Base-by-base conservation (phyloP, 2,797 vertebrate species). In the Hypotaenidia philippensis region DNA sequence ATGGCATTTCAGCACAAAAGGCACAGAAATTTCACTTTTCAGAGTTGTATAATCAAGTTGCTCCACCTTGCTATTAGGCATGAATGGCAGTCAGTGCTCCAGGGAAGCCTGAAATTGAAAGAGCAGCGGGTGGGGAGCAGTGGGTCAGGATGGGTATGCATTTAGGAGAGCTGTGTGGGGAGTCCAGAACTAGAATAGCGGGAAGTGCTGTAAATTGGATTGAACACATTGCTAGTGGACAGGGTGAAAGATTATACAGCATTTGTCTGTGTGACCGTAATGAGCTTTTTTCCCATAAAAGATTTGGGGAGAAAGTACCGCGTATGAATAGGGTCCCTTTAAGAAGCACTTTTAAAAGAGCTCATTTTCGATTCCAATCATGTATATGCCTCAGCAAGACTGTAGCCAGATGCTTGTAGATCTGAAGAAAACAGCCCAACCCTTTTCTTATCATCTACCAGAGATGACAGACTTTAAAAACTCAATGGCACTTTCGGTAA, bases 381-480 rank as follows among this genome's bases (percentile, higher is more conserved):
- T 95, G 93, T 92, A 60, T 95, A 96, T 95, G 89, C 88, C 92
- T 91, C 96, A 97, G 86, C 97, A 96, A 97, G 90, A 96, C 95
- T 96, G 69, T 97, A 96, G 68, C 78, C 89, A 93, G 83, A 86
- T 96, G 76, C 93, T 94, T 90, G 87, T 83, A 93, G 95, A 97
- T 96, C 94, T 91, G 76, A 96, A 69, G 85, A 92, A 96, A 97
- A 95, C 83, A 96, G 76, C 91, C 93, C 89, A 96, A 76, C 95
- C 91, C 95, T 97, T 97, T 97, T 95, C 93, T 96, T 95, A 93
- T 95, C 95, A 93, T 94, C 86, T 95, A 94, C 63, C 32, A 20
- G 86, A 96, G 90, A 97, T 96, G 96, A 96, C 93, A 97, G 94
- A 93, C 81, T 97, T 92, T 89, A 94, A 94, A 97, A 97, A 96